Percentiles rank a stretch among this genome's conserved stretches.
phyloP scores from a whole-genome alignment of 2,797 vertebrate species.

The Aldrovandia affinis region DNA sequence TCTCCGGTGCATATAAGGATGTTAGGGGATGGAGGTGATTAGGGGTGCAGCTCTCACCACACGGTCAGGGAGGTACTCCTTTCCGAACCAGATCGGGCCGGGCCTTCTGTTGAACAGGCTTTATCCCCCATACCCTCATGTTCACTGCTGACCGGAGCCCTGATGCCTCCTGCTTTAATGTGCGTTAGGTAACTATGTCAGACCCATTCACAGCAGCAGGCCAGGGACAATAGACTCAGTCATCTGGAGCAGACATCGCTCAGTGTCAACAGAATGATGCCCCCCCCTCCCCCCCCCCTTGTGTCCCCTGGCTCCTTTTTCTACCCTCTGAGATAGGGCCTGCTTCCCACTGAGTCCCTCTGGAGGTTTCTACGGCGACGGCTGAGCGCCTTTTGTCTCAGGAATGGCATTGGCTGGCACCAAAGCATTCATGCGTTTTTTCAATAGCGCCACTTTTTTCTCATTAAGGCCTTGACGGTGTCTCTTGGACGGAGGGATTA shows the following conservation, averaged over 20 bases:
- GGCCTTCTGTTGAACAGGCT: conserved; percentile 22
- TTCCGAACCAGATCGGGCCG: conserved; percentile 44
- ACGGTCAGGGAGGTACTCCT: conserved; percentile 39
- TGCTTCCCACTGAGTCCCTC: conserved; percentile 56
- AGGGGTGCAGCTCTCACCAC: conserved; percentile 46
- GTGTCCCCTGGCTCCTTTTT: conserved; percentile 38
- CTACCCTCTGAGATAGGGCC: conserved; percentile 47
- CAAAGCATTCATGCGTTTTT: conserved; percentile 68
- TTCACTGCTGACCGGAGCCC: background rate
- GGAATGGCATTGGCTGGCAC: conserved; percentile 54
- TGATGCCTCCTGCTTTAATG: background rate
- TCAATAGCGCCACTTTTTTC: conserved; percentile 48
- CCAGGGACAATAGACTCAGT: conserved; percentile 68
- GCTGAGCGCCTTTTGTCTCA: conserved; percentile 59
- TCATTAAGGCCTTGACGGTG: conserved; percentile 51
- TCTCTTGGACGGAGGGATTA: conserved; percentile 31
- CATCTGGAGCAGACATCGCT: conserved; percentile 60
- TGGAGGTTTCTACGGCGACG: conserved; percentile 60
- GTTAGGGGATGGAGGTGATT: no score
- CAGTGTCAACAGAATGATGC: conserved; percentile 56
- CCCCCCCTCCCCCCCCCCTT: conserved; percentile 28
- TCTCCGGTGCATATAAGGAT: no score
- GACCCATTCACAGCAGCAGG: conserved; percentile 26
- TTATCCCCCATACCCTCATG: conserved; percentile 35
- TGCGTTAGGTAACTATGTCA: conserved; percentile 7